Evolutionary conservation across 2,888 invertebrate species (phyloP), one percentile per base, ranked within the genome.

Genomic region (Dynastes maya): DNA sequence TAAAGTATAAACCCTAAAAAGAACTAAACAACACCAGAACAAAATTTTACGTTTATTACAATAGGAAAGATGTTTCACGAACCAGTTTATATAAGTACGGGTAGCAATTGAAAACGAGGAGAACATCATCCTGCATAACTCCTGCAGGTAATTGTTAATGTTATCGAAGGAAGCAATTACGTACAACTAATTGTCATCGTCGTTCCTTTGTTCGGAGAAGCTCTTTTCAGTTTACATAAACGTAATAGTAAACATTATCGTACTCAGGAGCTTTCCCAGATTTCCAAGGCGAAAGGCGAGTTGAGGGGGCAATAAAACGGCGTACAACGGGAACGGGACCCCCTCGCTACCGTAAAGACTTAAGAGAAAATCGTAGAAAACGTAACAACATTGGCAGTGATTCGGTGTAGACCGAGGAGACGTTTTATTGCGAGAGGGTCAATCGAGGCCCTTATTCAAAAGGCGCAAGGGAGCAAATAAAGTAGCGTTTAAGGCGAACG

Each of bases 311-410:
- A 40, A 74, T 74, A 74, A 74, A 61, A 61, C 16, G 72, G 55
- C 22, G 55, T 8, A 61, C n/a, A 61, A 61, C 40, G 65, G 8
- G n/a, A 65, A 65, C 51, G 68, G 29, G 51, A 63, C 45, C 37
- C 37, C 22, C 65, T 67, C 55, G 55, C 8, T 27, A 74, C 72
- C 22, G 61, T 40, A 45, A 11, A 74, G 61, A 61, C 61, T 74
- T 74, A 40, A 74, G 63, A 74, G 72, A 74, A 74, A 74, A 74
- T 74, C 61, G 61, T 40, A 74, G 72, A 74, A 74, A 61, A 74
- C 72, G 72, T 74, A 61, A 74, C 61, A 76, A 76, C 78, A 63
- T 68, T 32, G 78, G 76, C 78, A 79, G 78, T 79, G 78, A 79
- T 79, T 78, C 76, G 76, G 75, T 76, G 78, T 76, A 58, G 76